phyloP scores from a whole-genome alignment of 2,113 vertebrate species.

The Pygathrix nemaeus region DNA sequence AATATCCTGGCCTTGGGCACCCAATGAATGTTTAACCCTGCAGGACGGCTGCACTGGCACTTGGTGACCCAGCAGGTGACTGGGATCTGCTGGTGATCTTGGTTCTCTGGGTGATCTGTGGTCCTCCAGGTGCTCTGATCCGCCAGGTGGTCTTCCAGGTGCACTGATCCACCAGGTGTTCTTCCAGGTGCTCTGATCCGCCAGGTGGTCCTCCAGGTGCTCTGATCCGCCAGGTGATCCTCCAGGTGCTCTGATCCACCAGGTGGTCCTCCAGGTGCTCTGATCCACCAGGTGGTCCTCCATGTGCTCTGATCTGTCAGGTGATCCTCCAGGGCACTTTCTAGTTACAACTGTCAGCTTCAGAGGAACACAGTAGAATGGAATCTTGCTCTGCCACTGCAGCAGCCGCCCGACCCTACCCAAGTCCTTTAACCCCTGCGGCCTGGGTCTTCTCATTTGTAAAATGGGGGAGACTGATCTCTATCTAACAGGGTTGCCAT shows the following conservation, averaged over 20 bases:
- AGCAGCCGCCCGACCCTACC: fast-evolving
- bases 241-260: background rate
- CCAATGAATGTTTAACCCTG: no score
- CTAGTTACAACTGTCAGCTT: fast-evolving
- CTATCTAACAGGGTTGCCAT: background rate
- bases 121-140: background rate
- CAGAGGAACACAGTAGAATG: background rate
- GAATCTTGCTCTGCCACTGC: background rate
- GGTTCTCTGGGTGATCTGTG: background rate
- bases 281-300: no score
- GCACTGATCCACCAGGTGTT: no score
- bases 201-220: no score
- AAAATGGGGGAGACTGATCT: background rate
- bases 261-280: background rate
- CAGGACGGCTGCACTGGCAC: fast-evolving
- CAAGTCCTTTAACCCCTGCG: fast-evolving
- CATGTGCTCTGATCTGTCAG: no score
- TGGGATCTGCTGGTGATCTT: background rate
- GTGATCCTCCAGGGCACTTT: no score
- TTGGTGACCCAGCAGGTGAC: no score
- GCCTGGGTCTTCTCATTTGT: background rate
- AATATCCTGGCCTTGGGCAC: no score
- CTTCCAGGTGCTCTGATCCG: no score
- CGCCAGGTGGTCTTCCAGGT: background rate
- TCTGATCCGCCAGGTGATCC: no score